Evolutionary conservation across 1,140 invertebrate genomes (phyloP).

Genomic region (Geopemphigus sp.): DNA sequence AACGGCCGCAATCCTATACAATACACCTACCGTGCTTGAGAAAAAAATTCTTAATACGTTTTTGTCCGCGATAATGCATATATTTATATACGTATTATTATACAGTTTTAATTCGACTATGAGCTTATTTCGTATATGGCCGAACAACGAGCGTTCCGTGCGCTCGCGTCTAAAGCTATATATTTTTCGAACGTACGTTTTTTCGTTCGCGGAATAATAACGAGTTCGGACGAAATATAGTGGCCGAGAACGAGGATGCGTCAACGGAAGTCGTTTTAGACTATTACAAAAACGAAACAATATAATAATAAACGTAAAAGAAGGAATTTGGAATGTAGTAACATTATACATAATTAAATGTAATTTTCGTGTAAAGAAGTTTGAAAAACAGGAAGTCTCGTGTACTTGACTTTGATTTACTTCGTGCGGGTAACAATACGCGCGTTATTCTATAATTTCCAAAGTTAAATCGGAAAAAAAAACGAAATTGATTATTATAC

Average conservation of each 20-base stretch:
- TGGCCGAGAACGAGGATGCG: neutral
- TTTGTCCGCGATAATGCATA: too few species aligned
- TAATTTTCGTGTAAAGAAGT: neutral
- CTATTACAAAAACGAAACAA: neutral
- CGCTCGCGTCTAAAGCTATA: neutral
- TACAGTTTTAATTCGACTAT: neutral
- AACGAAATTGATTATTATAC: too few species aligned
- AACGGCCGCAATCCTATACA: too few species aligned
- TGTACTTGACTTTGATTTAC: slow-evolving; percentile 10
- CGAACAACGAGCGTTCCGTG: neutral
- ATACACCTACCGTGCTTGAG: too few species aligned
- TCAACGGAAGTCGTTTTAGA: slow-evolving; percentile 18
- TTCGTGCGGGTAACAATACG: neutral
- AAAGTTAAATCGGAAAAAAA: neutral
- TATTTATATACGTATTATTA: too few species aligned
- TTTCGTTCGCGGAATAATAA: slow-evolving; percentile 3
- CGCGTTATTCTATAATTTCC: neutral
- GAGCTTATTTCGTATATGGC: neutral
- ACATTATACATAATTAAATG: slow-evolving; percentile 26
- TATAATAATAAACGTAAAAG: neutral
- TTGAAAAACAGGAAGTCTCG: slow-evolving; percentile 18
- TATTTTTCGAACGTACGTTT: neutral
- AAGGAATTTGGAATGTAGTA: slow-evolving; percentile 9
- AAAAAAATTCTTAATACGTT: too few species aligned
- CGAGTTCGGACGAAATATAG: neutral